These are phyloP conservation scores for Trachelus stipa DNA, from an alignment of 2,888 invertebrate species.

Conservation along the genomic window DNA sequence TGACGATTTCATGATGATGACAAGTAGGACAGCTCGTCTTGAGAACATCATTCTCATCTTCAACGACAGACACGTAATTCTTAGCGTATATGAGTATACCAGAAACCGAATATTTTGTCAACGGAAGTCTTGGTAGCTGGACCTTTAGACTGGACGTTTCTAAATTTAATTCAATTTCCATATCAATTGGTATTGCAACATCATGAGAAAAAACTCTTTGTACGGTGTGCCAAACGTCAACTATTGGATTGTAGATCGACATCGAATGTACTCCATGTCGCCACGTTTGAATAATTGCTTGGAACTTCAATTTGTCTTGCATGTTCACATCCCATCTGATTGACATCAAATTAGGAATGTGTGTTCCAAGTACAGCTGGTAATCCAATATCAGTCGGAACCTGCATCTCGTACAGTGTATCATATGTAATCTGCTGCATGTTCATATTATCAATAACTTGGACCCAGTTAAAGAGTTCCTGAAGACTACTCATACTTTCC, in stretches of 20 bases:
- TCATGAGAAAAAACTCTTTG: slow-evolving; percentile 53
- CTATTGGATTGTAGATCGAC: slow-evolving; percentile 66
- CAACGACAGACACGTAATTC: slow-evolving; percentile 57
- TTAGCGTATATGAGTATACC: slow-evolving; percentile 56
- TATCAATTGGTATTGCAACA: slow-evolving; percentile 49
- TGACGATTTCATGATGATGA: slow-evolving; percentile 49
- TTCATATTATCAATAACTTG: not conserved
- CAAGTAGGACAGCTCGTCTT: slow-evolving; percentile 56
- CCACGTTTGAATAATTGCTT: slow-evolving; percentile 53
- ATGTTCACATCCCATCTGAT: slow-evolving; percentile 39
- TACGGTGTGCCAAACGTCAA: slow-evolving; percentile 65
- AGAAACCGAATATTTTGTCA: slow-evolving; percentile 40
- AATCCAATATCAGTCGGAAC: slow-evolving; percentile 65
- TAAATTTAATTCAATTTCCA: slow-evolving; percentile 48
- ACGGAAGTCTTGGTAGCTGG: slow-evolving; percentile 49
- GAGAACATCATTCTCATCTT: slow-evolving; percentile 49
- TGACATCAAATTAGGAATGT: slow-evolving; percentile 51
- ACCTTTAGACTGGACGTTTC: slow-evolving; percentile 49
- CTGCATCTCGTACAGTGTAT: slow-evolving; percentile 44
- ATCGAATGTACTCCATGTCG: slow-evolving; percentile 57
- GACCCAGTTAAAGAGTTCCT: not conserved
- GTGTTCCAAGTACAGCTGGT: slow-evolving; percentile 54
- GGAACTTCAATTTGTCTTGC: slow-evolving; percentile 40
- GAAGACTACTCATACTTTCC: too few relatives aligned
- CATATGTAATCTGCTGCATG: slow-evolving; percentile 36